Evolutionary conservation across 53 echinoderm and acorn worm species (phyloP), one percentile per base, ranked within the genome.

Genomic region (Arbacia lixula): DNA sequence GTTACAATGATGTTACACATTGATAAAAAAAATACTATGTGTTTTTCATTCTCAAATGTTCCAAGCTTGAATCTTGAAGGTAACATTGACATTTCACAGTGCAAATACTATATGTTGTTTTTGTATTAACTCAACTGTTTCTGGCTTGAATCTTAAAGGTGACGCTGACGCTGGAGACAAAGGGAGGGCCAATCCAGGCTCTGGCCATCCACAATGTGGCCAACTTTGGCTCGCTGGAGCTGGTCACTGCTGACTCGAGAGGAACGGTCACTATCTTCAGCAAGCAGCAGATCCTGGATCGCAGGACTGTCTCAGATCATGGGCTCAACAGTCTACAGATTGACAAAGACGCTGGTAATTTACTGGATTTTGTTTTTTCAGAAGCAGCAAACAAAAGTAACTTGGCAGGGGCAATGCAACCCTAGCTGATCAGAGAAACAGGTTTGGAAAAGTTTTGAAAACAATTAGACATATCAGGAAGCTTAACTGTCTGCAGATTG

Each of bases 221-320:
- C 49, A 92, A 91, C 43, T 90, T 99, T 85, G 91, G 94, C 20
- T 84, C 92, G 6, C 63, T 88, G n/a, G 93, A 92, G 35, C 73
- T 99, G 68, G 88, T 99, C 17, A 85, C 90, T 1, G 94, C 92
- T 2, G 94, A 99, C 51, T 90, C 99, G 14, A 65, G 94, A 54
- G 99, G 99, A 3, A 88, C 84, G 40, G 88, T 99, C 53, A 99
- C 99, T 19, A 91, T 99, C 64, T 92, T 99, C 83, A 92, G 94
- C 64, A 94, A 99, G 72, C 94, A 92, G 34, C 99, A 99, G 92
- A 99, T 99, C 30, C 74, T 94, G 9, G 91, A 92, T 56, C 67
- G 94, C 26, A 86, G 89, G 63, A 92, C 90, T 56, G 64, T 99
- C 0, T 94, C 99, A 0, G 91, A 91, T 31, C 91, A 94, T 72